Evolutionary conservation across 1,140 invertebrate species (phyloP).

Genomic region (Drosophila hydei): DNA sequence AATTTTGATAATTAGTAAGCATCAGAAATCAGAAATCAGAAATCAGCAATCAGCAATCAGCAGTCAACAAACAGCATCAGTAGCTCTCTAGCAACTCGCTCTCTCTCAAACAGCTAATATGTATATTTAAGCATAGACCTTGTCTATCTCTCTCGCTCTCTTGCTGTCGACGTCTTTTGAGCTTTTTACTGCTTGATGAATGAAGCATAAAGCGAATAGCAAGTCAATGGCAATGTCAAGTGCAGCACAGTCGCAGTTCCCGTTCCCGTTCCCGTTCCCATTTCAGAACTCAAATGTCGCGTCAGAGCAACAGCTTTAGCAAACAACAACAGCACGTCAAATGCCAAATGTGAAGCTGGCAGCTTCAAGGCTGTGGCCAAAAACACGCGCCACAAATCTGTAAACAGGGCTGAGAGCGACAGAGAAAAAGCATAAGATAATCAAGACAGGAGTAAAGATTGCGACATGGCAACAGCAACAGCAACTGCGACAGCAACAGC

Average conservation of each 20-base stretch:
- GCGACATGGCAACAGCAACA: slow-evolving; percentile 18
- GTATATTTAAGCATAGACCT: too few species aligned
- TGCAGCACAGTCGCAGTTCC: slow-evolving; percentile 1
- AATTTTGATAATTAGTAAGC: slow-evolving; percentile 20
- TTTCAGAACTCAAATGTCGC: background rate
- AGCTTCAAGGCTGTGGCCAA: slow-evolving; percentile 47
- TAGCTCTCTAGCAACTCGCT: background rate
- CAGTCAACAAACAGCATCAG: background rate
- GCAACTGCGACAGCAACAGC: background rate
- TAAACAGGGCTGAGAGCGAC: slow-evolving; percentile 14
- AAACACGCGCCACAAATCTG: slow-evolving; percentile 43
- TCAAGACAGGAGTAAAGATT: background rate
- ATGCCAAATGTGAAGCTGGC: slow-evolving; percentile 63
- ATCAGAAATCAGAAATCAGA: slow-evolving; percentile 9
- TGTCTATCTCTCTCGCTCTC: background rate
- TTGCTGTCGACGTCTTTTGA: background rate
- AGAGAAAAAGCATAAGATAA: background rate
- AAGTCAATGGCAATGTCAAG: slow-evolving; percentile 2
- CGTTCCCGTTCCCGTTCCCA: background rate
- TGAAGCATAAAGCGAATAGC: background rate
- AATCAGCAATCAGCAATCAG: slow-evolving; percentile 15
- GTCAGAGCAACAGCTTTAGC: background rate
- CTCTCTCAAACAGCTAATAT: background rate
- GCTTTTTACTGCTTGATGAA: background rate
- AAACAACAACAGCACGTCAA: slow-evolving; percentile 16